Percentiles rank a stretch among this genome's conserved stretches.
Conservation (phyloP, 2,113 vertebrate genomes). For the Ciconia maguari region DNA sequence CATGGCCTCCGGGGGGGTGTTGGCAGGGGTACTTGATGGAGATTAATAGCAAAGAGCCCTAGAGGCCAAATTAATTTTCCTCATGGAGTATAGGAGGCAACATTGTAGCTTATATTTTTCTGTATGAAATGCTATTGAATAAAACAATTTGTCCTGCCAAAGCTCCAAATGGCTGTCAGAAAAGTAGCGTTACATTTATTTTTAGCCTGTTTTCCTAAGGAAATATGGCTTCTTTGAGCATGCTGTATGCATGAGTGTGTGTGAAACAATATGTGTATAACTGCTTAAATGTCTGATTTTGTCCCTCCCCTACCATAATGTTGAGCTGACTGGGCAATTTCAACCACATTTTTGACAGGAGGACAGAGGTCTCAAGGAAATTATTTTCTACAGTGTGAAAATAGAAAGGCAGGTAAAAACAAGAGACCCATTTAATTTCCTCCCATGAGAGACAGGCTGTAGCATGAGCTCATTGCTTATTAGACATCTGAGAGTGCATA, state of each 20-base stretch:
- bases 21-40: not conserved
- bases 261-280: not conserved
- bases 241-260: not conserved
- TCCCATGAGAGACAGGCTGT: not conserved
- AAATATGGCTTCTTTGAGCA: slow-evolving; percentile 37
- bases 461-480: not conserved
- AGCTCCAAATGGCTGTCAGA: slow-evolving; percentile 29
- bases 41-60: slow-evolving; percentile 31
- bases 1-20: not conserved
- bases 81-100: not conserved
- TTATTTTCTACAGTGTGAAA: slow-evolving; percentile 11
- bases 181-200: slow-evolving; percentile 10
- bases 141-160: slow-evolving; percentile 33
- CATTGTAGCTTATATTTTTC: not conserved
- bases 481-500: not conserved
- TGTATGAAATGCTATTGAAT: slow-evolving; percentile 10
- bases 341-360: not conserved
- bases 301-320: not conserved
- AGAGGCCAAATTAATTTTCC: slow-evolving; percentile 41
- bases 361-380: not conserved
- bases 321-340: not conserved
- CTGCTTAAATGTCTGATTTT: slow-evolving; percentile 20
- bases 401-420: slow-evolving; percentile 8
- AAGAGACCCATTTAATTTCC: slow-evolving; percentile 4
- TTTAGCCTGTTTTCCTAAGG: slow-evolving; percentile 23